Evolutionary conservation across 2,888 invertebrate genomes (phyloP).

Genomic region (Synanthedon andrenaeformis): DNA sequence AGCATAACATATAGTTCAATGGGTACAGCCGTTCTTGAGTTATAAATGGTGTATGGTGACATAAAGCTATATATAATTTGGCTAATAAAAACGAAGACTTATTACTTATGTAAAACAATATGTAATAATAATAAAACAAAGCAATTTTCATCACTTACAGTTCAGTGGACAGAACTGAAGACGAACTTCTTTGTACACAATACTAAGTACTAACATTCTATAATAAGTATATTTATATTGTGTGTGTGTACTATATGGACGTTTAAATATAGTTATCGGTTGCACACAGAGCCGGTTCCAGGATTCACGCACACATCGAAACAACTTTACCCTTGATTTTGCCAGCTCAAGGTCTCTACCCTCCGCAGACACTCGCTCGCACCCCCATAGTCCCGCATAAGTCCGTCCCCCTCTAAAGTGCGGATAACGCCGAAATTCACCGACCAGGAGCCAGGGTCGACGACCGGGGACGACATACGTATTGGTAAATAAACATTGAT

Average conservation of each 20-base stretch:
- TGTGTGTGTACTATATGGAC: constrained; percentile 14
- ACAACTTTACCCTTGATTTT: constrained; percentile 67
- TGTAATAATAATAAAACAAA: no score
- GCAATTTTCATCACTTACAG: constrained; percentile 9
- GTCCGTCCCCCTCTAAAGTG: constrained; percentile 43
- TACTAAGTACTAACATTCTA: not conserved
- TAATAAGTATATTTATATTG: constrained; percentile 5
- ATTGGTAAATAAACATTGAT: constrained; percentile 67
- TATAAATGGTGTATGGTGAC: no score
- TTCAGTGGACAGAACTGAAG: constrained; percentile 21
- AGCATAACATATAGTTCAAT: no score
- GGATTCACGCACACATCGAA: constrained; percentile 42
- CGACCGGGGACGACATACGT: constrained; percentile 52
- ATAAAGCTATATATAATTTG: no score
- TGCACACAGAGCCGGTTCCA: constrained; percentile 29
- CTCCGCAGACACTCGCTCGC: constrained; percentile 41
- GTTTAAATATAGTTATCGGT: constrained; percentile 14
- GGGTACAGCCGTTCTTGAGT: no score
- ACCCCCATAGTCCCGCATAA: constrained; percentile 33
- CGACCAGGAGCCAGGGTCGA: constrained; percentile 53
- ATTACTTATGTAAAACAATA: no score
- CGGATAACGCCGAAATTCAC: constrained; percentile 59
- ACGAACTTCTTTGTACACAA: constrained; percentile 20
- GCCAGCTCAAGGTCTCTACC: constrained; percentile 71
- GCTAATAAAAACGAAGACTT: no score